phyloP scores from a whole-genome alignment of 2,888 invertebrate genomes.

The Hirtodrosophila duncani region DNA sequence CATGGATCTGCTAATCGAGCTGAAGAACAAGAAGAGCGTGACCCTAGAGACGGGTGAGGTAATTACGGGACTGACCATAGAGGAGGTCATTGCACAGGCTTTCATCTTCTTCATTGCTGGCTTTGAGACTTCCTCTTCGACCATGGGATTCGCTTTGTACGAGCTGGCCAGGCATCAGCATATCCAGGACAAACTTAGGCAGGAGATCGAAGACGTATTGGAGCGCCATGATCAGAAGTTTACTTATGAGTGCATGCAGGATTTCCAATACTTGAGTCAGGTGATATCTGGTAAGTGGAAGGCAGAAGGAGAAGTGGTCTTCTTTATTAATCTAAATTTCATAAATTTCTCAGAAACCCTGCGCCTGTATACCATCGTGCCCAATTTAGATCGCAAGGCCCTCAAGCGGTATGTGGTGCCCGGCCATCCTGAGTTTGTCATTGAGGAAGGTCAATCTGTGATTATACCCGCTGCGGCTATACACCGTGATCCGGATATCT shows the following conservation, averaged over 20 bases:
- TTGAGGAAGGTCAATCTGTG: conserved; percentile 75
- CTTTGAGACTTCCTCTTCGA: conserved; percentile 80
- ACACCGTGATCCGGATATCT: conserved; percentile 80
- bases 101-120: conserved; percentile 80
- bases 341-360: conserved; percentile 78
- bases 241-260: conserved; percentile 74
- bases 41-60: conserved; percentile 57
- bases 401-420: conserved; percentile 78
- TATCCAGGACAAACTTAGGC: conserved; percentile 77
- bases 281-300: conserved; percentile 24
- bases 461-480: conserved; percentile 76
- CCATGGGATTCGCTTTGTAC: conserved; percentile 79
- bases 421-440: conserved; percentile 78
- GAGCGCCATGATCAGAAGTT: conserved; percentile 73
- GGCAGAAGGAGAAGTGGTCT: too few relatives aligned
- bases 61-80: conserved; percentile 62
- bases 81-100: conserved; percentile 80
- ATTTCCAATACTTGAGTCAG: conserved; percentile 77
- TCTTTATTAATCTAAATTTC: background rate
- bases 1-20: conserved; percentile 76
- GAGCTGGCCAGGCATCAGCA: conserved; percentile 79
- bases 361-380: conserved; percentile 80
- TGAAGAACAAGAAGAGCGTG: conserved; percentile 56
- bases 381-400: conserved; percentile 79
- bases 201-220: conserved; percentile 77